These are phyloP conservation scores for Pagetopsis macropterus DNA, from an alignment of 2,797 vertebrate genomes.

Conservation along the genomic window DNA sequence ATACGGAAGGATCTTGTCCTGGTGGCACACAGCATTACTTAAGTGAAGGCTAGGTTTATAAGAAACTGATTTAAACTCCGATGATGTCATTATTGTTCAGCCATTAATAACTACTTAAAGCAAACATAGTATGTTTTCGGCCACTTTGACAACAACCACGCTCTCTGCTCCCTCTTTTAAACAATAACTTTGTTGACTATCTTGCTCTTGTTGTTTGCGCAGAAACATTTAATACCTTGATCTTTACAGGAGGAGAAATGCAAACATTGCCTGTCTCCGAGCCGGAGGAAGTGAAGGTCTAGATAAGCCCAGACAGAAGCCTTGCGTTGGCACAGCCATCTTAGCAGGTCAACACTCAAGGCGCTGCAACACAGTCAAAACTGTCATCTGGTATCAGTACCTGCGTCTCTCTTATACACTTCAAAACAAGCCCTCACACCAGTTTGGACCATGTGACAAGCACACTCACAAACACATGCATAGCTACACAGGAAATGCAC, in stretches of 20 bases:
- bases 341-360: conserved; percentile 66
- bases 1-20: no score
- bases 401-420: conserved; percentile 63
- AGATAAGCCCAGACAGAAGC: conserved; percentile 55
- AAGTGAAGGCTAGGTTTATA: no score
- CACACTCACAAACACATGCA: conserved; percentile 6
- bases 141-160: no score
- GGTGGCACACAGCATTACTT: no score
- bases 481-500: conserved; percentile 8
- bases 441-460: conserved; percentile 26
- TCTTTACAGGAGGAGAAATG: conserved; percentile 33
- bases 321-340: conserved; percentile 52
- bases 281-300: conserved; percentile 41
- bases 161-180: not conserved
- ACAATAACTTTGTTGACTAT: not conserved
- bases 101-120: no score
- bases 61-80: no score
- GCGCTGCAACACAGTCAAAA: conserved; percentile 54
- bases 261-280: conserved; percentile 33
- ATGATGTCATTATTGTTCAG: no score
- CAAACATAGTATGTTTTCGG: no score
- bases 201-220: not conserved
- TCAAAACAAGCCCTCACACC: conserved; percentile 63
- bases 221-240: conserved; percentile 9
- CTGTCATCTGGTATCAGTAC: conserved; percentile 71